Evolutionary conservation across 2,797 vertebrate genomes (phyloP), one percentile per base, ranked within the genome.

Genomic region (Enteromius fasciolatus): DNA sequence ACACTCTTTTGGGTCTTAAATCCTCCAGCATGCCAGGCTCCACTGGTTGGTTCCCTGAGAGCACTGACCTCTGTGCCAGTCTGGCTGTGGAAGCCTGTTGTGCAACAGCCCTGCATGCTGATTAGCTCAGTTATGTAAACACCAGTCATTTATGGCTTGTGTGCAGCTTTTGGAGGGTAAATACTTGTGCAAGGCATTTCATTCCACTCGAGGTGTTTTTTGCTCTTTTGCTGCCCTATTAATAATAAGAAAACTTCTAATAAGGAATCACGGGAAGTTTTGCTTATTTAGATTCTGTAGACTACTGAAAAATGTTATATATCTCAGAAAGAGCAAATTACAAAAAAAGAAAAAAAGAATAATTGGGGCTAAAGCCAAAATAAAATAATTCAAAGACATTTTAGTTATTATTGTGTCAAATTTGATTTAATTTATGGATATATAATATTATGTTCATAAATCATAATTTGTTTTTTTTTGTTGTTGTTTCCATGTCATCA

Each of bases 61-160:
- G 63, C 33, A 76, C 41, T 85, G 80, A 76, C 76, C 69, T n/a
- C 15, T 82, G 61, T 46, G 68, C 54, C 68, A 74, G 52, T 83
- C 39, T 67, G 33, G 61, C 50, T n/a, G 54, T 36, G 54, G 23
- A 57, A 1, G 6, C 17, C 70, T 59, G 57, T 87, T 83, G 80
- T 87, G 78, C 66, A 78, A 70, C 81, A 76, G 39, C 76, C 48
- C 67, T 66, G 79, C 70, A 83, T 83, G 52, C 70, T 79, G 80
- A 87, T 86, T 83, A 84, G 74, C 83, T 76, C 73, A 77, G 54
- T 88, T 85, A 80, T 80, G 81, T 83, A 88, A 84, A 86, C 85
- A 77, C 48, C 31, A 73, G 59, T 67, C 70, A 72, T 72, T 85
- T 66, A 79, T 57, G 46, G 28, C 14, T 33, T 31, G 5, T 78